Percentiles rank a stretch among this genome's conserved stretches.
Evolutionary conservation across 2,797 vertebrate species (phyloP).

Genomic region (Malurus splendens): DNA sequence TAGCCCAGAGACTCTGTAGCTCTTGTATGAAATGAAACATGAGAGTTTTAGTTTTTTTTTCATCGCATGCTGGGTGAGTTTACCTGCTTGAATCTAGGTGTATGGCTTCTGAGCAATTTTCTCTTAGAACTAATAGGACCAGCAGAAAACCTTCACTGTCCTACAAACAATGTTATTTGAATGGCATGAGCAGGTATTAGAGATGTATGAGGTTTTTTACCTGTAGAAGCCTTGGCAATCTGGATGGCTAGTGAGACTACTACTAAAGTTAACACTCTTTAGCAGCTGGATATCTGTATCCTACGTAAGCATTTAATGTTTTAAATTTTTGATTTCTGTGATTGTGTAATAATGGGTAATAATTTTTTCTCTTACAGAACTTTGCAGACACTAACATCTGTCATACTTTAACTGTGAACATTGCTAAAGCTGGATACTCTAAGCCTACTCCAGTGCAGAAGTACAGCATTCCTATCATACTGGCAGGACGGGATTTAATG

Average conservation of each 20-base stretch:
- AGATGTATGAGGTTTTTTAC: background rate
- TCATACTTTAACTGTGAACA: conserved; percentile 78
- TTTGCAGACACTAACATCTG: conserved; percentile 86
- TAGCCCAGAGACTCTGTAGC: background rate
- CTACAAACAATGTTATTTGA: background rate
- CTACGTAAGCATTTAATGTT: background rate
- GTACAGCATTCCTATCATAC: conserved; percentile 89
- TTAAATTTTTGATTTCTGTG: background rate
- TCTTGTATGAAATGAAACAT: background rate
- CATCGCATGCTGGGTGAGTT: background rate
- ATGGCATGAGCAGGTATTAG: background rate
- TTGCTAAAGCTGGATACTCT: conserved; percentile 84
- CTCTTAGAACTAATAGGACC: background rate
- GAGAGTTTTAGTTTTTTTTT: background rate
- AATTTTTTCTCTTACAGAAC: conserved; percentile 60
- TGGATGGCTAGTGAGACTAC: background rate
- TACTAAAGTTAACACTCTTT: background rate
- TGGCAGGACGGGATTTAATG: conserved; percentile 90
- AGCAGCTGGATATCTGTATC: background rate
- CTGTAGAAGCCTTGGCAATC: background rate
- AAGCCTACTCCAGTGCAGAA: conserved; percentile 96
- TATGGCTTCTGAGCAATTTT: background rate
- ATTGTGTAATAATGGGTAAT: background rate
- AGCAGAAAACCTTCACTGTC: background rate
- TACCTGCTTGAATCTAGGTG: background rate